Percentiles rank a stretch among this genome's conserved stretches.
phyloP scores from a whole-genome alignment of 2,113 vertebrate genomes.

The Carlito syrichta region DNA sequence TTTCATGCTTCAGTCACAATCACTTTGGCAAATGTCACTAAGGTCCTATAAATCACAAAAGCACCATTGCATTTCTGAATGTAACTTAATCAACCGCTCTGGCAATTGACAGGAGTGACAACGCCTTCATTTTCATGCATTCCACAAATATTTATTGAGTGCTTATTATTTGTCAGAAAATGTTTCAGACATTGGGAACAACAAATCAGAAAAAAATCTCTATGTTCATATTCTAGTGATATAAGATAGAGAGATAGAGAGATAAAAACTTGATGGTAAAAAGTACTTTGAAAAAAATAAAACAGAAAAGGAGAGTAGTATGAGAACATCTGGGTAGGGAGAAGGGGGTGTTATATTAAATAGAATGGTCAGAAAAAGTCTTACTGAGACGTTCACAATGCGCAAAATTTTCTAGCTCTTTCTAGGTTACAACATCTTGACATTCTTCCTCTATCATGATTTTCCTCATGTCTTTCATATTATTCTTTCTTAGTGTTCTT shows the following conservation, averaged over 20 bases:
- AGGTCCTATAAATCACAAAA: not conserved
- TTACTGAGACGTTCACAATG: not conserved
- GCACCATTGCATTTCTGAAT: not conserved
- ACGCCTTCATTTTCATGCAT: not conserved
- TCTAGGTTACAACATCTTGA: not conserved
- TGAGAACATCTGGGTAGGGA: not conserved
- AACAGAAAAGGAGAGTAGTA: not conserved
- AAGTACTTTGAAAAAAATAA: not conserved
- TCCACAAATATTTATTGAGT: not conserved
- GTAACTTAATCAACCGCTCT: not conserved
- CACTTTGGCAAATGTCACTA: not conserved
- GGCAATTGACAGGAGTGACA: not conserved
- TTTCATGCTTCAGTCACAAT: not conserved
- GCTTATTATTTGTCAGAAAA: not conserved
- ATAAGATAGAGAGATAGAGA: not conserved
- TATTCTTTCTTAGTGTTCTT: not conserved
- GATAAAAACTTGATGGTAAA: not conserved
- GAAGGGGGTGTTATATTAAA: not conserved
- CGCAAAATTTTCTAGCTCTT: not conserved
- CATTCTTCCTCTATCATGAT: not conserved
- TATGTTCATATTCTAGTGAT: not conserved
- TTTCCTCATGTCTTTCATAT: not conserved
- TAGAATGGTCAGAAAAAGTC: not conserved
- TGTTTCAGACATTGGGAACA: not conserved
- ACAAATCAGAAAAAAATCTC: not conserved